Percentiles rank a stretch among this genome's conserved stretches.
These are phyloP conservation scores for Alouatta palliata DNA, from an alignment of 2,113 vertebrate genomes.

Conservation along the genomic window DNA sequence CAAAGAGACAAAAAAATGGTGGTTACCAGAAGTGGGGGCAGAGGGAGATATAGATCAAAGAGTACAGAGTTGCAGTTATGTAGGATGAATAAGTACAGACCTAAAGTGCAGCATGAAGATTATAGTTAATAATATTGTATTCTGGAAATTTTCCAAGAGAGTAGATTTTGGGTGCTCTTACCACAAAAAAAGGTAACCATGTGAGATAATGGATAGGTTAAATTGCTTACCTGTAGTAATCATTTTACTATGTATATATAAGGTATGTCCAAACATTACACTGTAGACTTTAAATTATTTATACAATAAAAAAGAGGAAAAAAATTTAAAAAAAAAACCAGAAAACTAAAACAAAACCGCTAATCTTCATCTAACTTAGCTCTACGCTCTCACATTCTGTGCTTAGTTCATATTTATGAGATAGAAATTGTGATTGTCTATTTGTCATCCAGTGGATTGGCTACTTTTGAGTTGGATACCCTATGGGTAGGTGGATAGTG, in stretches of 20 bases:
- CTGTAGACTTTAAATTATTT: background rate
- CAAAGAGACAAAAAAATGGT: background rate
- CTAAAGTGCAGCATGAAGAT: background rate
- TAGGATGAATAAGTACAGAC: background rate
- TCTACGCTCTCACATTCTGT: background rate
- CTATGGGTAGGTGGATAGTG: background rate
- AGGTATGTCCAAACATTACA: background rate
- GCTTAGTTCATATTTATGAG: conserved; percentile 12
- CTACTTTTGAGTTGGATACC: background rate
- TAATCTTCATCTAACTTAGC: background rate
- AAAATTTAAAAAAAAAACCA: no score
- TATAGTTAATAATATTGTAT: background rate
- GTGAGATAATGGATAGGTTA: background rate
- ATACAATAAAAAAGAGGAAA: background rate
- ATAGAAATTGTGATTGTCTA: background rate
- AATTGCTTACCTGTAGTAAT: background rate
- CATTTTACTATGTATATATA: background rate
- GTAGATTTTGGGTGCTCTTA: background rate
- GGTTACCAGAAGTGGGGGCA: background rate
- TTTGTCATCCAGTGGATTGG: background rate
- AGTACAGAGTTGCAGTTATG: background rate
- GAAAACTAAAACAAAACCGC: background rate
- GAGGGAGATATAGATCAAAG: background rate
- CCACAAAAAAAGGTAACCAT: background rate
- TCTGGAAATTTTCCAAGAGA: background rate